phyloP scores from a whole-genome alignment of 2,888 invertebrate genomes.

The Allacma fusca region DNA sequence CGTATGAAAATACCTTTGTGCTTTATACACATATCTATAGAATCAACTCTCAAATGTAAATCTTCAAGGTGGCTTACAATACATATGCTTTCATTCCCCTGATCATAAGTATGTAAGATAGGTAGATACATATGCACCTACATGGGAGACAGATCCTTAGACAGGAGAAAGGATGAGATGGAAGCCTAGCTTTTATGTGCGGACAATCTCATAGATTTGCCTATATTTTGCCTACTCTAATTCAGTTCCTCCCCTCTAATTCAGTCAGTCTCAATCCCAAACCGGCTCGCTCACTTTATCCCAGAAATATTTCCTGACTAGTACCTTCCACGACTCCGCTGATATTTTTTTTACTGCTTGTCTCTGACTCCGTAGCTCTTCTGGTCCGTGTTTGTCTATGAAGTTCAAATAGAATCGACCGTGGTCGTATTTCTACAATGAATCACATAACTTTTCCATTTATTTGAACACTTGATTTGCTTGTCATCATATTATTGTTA shows the following conservation, averaged over 20 bases:
- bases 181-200: background rate
- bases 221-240: conserved; percentile 11
- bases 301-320: background rate
- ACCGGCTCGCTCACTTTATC: background rate
- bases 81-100: too few relatives aligned
- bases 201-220: conserved; percentile 17
- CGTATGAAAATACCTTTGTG: too few relatives aligned
- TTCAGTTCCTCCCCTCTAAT: background rate
- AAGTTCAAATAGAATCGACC: background rate
- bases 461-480: conserved; percentile 21
- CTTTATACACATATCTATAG: too few relatives aligned
- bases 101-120: too few relatives aligned
- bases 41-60: too few relatives aligned
- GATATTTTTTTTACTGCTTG: background rate
- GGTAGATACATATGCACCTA: too few relatives aligned
- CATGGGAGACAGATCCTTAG: conserved; percentile 21
- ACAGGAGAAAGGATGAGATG: conserved; percentile 8
- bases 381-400: background rate
- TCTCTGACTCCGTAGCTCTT: background rate
- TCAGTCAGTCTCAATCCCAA: background rate
- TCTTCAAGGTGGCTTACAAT: too few relatives aligned
- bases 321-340: background rate
- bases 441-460: conserved; percentile 24
- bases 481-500: conserved; percentile 26
- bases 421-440: background rate